phyloP scores from a whole-genome alignment of 1,140 invertebrate genomes.

The Drosophila ficusphila region DNA sequence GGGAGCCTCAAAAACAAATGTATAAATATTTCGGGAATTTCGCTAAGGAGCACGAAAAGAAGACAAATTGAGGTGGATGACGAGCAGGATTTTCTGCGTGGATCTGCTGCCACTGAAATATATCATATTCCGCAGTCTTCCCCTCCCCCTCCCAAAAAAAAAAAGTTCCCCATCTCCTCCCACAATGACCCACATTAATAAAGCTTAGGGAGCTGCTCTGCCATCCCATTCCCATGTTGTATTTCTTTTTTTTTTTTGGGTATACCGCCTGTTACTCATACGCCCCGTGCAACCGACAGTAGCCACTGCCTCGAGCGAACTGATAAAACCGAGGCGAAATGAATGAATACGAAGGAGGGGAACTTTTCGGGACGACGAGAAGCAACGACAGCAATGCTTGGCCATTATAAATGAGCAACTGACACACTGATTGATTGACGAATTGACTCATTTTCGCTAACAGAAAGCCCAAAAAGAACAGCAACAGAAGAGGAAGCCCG shows the following conservation, averaged over 20 bases:
- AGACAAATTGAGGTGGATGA: slow-evolving; percentile 14
- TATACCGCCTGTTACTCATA: slow-evolving; percentile 52
- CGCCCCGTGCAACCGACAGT: slow-evolving; percentile 59
- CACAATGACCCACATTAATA: slow-evolving; percentile 49
- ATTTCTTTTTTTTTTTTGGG: not conserved
- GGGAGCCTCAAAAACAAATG: not conserved
- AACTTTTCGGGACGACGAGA: not conserved
- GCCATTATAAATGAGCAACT: slow-evolving; percentile 75
- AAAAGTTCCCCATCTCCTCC: not conserved
- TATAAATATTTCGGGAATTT: not conserved
- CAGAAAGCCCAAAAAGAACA: slow-evolving; percentile 13
- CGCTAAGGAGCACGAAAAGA: not conserved
- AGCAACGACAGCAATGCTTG: slow-evolving; percentile 30
- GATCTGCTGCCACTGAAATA: slow-evolving; percentile 10
- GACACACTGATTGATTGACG: slow-evolving; percentile 81
- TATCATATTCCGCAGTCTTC: slow-evolving; percentile 1
- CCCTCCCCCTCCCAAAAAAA: not conserved
- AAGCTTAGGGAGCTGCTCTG: slow-evolving; percentile 17
- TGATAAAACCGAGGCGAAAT: slow-evolving; percentile 13
- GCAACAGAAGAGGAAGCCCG: not conserved
- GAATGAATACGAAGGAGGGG: no score
- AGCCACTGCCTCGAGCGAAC: slow-evolving; percentile 40
- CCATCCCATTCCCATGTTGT: not conserved
- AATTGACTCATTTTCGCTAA: slow-evolving; percentile 74
- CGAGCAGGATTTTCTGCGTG: slow-evolving; percentile 5